Evolutionary conservation across 2,888 invertebrate species (phyloP).

Genomic region (Pachliopta kotzebuea): DNA sequence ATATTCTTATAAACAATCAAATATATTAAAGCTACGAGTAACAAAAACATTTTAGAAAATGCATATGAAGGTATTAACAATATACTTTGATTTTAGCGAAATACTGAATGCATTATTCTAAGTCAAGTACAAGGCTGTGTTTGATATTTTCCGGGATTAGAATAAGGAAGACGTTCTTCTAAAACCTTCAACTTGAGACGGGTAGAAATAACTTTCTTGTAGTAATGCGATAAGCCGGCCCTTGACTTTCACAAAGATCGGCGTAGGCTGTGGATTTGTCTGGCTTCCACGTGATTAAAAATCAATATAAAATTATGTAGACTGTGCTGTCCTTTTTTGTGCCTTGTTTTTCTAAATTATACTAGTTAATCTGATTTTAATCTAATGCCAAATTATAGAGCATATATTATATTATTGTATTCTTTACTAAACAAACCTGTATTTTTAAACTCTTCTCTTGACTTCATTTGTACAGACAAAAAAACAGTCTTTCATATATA

Average conservation of each 20-base stretch:
- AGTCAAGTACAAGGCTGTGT: slow-evolving; percentile 26
- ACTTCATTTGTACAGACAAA: too few relatives aligned
- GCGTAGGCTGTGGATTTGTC: slow-evolving; percentile 46
- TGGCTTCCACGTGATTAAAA: slow-evolving; percentile 47
- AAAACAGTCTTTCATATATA: too few relatives aligned
- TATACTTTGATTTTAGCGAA: neutral
- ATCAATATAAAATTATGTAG: slow-evolving; percentile 44
- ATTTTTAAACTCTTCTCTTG: too few relatives aligned
- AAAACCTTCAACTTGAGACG: slow-evolving; percentile 63
- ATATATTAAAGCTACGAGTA: too few relatives aligned
- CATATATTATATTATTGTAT: too few relatives aligned
- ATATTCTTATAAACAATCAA: too few relatives aligned
- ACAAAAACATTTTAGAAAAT: too few relatives aligned
- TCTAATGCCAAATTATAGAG: too few relatives aligned
- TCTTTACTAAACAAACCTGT: too few relatives aligned
- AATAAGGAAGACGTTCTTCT: slow-evolving; percentile 29
- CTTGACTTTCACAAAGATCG: slow-evolving; percentile 62
- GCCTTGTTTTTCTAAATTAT: too few relatives aligned
- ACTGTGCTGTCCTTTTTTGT: neutral
- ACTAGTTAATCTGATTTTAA: too few relatives aligned
- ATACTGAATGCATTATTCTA: slow-evolving; percentile 14
- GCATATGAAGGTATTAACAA: too few relatives aligned
- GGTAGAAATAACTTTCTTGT: slow-evolving; percentile 40
- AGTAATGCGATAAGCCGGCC: slow-evolving; percentile 61
- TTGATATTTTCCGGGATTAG: slow-evolving; percentile 20